Evolutionary conservation across 37 sponge, comb jelly and placozoan genomes (phyloP).

Genomic region (Bolinopsis microptera): DNA sequence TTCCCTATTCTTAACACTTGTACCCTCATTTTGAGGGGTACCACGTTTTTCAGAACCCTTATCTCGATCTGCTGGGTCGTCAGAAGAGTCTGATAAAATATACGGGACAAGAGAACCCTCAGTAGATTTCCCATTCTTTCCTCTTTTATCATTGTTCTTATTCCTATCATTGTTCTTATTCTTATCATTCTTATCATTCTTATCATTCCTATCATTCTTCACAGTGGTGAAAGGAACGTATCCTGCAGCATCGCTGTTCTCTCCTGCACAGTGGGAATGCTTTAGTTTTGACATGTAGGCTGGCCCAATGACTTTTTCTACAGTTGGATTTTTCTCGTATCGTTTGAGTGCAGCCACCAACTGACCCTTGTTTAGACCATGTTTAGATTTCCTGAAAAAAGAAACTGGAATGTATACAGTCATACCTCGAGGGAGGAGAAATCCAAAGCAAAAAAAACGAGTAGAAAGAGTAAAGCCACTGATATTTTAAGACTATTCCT

Average conservation of each 20-base stretch:
- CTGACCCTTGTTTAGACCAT: conserved; percentile 13
- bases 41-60: not conserved
- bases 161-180: too few relatives aligned
- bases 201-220: not conserved
- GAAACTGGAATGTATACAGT: not conserved
- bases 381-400: conserved; percentile 22
- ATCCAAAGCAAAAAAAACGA: too few relatives aligned
- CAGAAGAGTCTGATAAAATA: not conserved
- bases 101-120: not conserved
- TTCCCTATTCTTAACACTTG: not conserved
- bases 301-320: conserved; percentile 48
- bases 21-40: not conserved
- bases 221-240: not conserved
- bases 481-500: too few relatives aligned
- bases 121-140: not conserved
- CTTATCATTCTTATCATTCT: not conserved
- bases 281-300: not conserved
- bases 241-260: not conserved
- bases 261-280: not conserved
- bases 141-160: not conserved
- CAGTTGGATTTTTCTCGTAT: conserved; percentile 50
- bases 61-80: not conserved
- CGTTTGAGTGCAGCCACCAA: conserved; percentile 21
- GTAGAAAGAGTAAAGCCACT: too few relatives aligned
- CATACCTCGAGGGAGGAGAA: too few relatives aligned